Evolutionary conservation across 1,140 invertebrate species (phyloP), one percentile per base, ranked within the genome.

Genomic region (Drosophila miranda): DNA sequence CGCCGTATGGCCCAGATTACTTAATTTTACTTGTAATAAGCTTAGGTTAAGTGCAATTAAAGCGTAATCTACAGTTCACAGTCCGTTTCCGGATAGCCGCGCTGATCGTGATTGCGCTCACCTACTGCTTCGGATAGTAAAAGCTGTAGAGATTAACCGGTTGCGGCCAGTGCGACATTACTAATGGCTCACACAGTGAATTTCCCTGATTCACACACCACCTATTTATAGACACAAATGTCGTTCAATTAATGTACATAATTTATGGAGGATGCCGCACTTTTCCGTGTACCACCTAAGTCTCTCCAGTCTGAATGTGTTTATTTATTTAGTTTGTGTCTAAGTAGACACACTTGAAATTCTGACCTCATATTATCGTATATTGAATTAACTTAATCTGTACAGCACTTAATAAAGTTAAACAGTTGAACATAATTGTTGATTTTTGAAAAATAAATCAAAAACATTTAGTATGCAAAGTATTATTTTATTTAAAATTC

Each of bases 261-360:
- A 11, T 11, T 11, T 34, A 11, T 34, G 30, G 9, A 34, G 30
- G 9, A 34, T 9, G 9, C 9, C 9, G 3, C 1, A 11, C 28
- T 9, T 8, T 8, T 8, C 8, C 28, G 49, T 34, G 28, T 19
- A 19, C 19, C 4, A 14, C 2, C 30, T 16, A 26, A 19, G 19
- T 51, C 26, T 62, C 3, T 14, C 16, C n/a, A 19, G 26, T 45
- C 26, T 38, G 51, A 48, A 30, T 30, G 61, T 19, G 23, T 19
- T 54, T 68, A 44, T 67, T 68, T 54, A 48, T 46, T 11, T 26
- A 67, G 41, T 64, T 54, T 30, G 38, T 45, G 28, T 41, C 26
- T 34, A 34, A 34, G 30, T 9, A 11, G 64, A 55, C 61, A 41
- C 28, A 54, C 34, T 23, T 66, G 28, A 23, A 11, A 26, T 19